Evolutionary conservation across 2,797 vertebrate species (phyloP), one percentile per base, ranked within the genome.

Genomic region (Catostomus latipinnis): DNA sequence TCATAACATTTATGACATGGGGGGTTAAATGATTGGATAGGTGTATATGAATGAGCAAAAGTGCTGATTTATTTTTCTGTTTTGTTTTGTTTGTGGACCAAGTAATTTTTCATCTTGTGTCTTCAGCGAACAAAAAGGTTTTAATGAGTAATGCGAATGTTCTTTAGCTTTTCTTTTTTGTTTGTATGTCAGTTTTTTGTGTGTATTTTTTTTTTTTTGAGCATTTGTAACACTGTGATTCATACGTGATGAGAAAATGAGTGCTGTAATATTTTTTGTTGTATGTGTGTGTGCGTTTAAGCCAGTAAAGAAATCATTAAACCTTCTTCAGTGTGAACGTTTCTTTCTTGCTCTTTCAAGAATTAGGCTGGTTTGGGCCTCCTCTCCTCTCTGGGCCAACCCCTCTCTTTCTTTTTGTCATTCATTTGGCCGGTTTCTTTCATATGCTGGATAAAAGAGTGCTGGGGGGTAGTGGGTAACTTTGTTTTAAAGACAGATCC

Each of bases 1-100:
- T 97, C 97, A 99, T 99, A 99, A 99, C 96, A 99, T 98, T 98
- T 99, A 99, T 99, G 97, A 93, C 92, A 94, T 90, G 82, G 72
- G 72, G 92, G 93, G 93, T 93, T 90, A 93, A 86, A 92, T 84
- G 80, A 79, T 92, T 87, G 81, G 87, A 91, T 91, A 91, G 90
- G 91, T 93, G 92, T 91, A 92, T 89, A 92, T 88, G 90, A 92
- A 88, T 91, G 89, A 93, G 86, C 91, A 75, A 89, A 66, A 92
- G 90, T 90, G 89, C 87, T 89, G 91, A 89, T 78, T 68, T 75
- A 50, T 68, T 56, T 69, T 58, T 52, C 66, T 74, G 69, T 70
- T 88, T 89, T 90, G 81, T 89, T 75, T 89, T 85, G 34, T 84
- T 80, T 84, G 75, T 83, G 91, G 92, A 91, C 91, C 91, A 93